These are phyloP conservation scores for Prochilodus magdalenae DNA, from an alignment of 2,113 vertebrate species.

Conservation along the genomic window DNA sequence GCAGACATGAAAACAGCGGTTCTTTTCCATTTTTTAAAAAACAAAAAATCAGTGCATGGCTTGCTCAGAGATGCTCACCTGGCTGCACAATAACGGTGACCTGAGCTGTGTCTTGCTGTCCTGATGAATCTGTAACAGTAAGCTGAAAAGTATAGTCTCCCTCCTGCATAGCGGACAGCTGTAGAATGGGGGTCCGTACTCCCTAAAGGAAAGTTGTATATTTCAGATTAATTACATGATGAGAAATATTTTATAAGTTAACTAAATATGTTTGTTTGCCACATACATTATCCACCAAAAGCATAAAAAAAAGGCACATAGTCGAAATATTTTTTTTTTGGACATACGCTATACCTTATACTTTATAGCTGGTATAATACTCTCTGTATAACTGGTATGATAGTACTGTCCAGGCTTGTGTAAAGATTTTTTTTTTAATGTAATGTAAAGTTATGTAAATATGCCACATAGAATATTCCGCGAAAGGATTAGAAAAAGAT, in stretches of 20 bases:
- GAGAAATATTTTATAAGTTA: neutral
- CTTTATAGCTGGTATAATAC: too few species aligned
- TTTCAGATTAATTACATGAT: neutral
- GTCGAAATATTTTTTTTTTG: too few species aligned
- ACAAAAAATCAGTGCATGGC: neutral
- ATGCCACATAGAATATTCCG: neutral
- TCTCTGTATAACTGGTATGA: too few species aligned
- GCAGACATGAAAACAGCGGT: neutral
- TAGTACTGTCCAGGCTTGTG: too few species aligned
- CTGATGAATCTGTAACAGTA: constrained; percentile 91
- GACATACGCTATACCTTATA: too few species aligned
- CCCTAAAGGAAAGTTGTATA: constrained; percentile 74
- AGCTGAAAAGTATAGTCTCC: constrained; percentile 98
- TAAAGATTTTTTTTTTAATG: too few species aligned
- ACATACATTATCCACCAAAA: neutral
- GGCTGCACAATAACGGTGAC: constrained; percentile 97
- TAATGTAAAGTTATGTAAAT: neutral
- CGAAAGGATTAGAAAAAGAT: too few species aligned
- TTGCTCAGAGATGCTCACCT: constrained; percentile 75
- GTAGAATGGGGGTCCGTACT: constrained; percentile 88
- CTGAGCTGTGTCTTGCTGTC: constrained; percentile 91
- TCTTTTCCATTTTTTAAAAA: neutral
- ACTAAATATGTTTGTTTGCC: neutral
- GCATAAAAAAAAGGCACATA: too few species aligned
- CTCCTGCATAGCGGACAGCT: constrained; percentile 96